Percentiles rank a stretch among this genome's conserved stretches.
Conservation (phyloP, 2,113 vertebrate genomes). For the Ascaphus truei region DNA sequence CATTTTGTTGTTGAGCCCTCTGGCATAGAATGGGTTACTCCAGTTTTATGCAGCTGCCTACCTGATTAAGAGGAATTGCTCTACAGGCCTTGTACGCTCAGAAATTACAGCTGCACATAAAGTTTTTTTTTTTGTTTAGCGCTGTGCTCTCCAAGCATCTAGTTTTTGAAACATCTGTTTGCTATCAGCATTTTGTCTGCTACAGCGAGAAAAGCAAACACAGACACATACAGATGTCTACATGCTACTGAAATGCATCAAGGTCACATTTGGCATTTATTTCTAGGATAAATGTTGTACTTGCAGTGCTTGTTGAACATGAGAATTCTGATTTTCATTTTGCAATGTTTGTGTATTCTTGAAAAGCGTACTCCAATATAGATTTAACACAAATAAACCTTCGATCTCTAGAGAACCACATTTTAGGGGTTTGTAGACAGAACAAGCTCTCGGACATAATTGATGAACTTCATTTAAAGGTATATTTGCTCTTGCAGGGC, state of each 20-base stretch:
- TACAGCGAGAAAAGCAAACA: conserved; percentile 26
- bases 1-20: no score
- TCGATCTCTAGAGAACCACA: no score
- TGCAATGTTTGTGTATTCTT: neutral
- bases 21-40: no score
- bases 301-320: neutral
- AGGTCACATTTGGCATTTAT: conserved; percentile 27
- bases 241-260: conserved; percentile 21
- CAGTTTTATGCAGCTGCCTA: neutral
- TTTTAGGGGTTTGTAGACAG: no score
- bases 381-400: no score
- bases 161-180: conserved; percentile 25
- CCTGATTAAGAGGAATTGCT: conserved; percentile 5
- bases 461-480: no score
- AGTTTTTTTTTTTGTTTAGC: neutral
- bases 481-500: no score
- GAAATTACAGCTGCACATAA: conserved; percentile 17
- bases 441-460: no score
- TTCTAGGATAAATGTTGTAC: conserved; percentile 7
- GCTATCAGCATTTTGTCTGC: conserved; percentile 16
- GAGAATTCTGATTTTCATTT: neutral
- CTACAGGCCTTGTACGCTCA: neutral
- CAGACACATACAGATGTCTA: conserved; percentile 14
- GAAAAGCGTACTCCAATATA: neutral
- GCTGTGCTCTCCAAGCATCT: neutral